A percentile compares a stretch with the other conserved stretches of the same genome.
Conservation (phyloP, 2,113 vertebrate species). For the Tetrao urogallus region DNA sequence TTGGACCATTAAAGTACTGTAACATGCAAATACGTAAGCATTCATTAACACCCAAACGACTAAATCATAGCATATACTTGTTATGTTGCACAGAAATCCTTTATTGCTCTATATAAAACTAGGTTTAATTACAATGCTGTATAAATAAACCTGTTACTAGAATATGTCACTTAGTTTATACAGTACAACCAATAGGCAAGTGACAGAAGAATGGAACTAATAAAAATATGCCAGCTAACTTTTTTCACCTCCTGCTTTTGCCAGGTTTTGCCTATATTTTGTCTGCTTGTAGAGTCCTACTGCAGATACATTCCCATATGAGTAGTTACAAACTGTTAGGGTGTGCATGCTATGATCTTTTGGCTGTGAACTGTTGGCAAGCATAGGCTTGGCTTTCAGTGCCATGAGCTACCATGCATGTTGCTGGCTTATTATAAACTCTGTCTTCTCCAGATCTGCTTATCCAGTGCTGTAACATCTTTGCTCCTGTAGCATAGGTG, state of each 20-base stretch:
- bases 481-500: background rate
- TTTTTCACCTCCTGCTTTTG: background rate
- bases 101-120: background rate
- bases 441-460: background rate
- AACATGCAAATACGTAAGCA: slow-evolving; percentile 18
- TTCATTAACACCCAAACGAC: slow-evolving; percentile 16
- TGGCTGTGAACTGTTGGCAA: background rate
- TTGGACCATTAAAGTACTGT: slow-evolving; percentile 35
- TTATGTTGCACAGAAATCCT: slow-evolving; percentile 51
- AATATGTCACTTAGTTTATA: background rate
- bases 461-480: background rate
- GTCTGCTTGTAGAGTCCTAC: background rate
- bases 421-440: background rate
- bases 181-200: background rate
- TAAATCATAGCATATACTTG: slow-evolving; percentile 35
- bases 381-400: background rate
- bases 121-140: background rate
- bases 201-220: background rate
- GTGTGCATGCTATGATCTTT: background rate
- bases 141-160: background rate
- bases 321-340: background rate
- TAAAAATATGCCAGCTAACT: background rate
- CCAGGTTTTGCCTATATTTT: background rate
- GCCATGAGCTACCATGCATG: background rate
- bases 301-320: background rate